A percentile compares a stretch with the other conserved stretches of the same genome.
These are phyloP conservation scores for Patella ulyssiponensis DNA, from an alignment of 2,888 invertebrate species.

Conservation along the genomic window DNA sequence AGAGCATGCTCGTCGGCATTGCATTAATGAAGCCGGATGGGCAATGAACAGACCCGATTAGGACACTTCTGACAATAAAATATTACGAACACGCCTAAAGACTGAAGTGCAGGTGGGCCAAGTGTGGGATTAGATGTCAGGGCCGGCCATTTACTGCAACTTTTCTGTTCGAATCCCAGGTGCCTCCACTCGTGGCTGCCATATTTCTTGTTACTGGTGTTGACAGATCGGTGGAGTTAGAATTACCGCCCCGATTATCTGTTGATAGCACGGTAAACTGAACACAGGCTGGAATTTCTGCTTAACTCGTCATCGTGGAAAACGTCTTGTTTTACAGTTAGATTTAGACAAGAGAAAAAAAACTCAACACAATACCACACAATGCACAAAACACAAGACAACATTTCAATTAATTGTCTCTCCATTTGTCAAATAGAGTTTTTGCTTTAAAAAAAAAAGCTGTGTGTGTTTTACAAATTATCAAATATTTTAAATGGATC, in stretches of 20 bases:
- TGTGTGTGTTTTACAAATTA: too few species aligned
- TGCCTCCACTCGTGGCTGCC: slow-evolving; percentile 7
- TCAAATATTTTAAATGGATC: too few species aligned
- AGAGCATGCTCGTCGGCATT: background rate
- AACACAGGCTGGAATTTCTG: slow-evolving; percentile 3
- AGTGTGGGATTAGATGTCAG: background rate
- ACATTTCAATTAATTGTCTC: too few species aligned
- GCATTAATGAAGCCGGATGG: background rate
- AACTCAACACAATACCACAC: too few species aligned
- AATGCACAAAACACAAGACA: too few species aligned
- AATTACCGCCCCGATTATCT: slow-evolving; percentile 13
- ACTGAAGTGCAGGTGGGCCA: slow-evolving; percentile 3
- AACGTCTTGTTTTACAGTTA: too few species aligned
- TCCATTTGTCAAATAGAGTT: too few species aligned
- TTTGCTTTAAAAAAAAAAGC: too few species aligned
- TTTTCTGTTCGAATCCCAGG: background rate
- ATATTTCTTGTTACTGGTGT: slow-evolving; percentile 1
- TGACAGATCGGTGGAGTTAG: slow-evolving; percentile 5
- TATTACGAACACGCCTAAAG: slow-evolving; percentile 3
- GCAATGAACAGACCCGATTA: slow-evolving; percentile 1
- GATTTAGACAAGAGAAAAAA: too few species aligned
- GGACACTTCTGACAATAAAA: background rate
- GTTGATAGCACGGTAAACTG: slow-evolving; percentile 8
- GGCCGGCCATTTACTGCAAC: slow-evolving; percentile 2
- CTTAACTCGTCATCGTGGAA: background rate